phyloP scores from a whole-genome alignment of 2,797 vertebrate genomes.

The Craterocephalus amniculus region DNA sequence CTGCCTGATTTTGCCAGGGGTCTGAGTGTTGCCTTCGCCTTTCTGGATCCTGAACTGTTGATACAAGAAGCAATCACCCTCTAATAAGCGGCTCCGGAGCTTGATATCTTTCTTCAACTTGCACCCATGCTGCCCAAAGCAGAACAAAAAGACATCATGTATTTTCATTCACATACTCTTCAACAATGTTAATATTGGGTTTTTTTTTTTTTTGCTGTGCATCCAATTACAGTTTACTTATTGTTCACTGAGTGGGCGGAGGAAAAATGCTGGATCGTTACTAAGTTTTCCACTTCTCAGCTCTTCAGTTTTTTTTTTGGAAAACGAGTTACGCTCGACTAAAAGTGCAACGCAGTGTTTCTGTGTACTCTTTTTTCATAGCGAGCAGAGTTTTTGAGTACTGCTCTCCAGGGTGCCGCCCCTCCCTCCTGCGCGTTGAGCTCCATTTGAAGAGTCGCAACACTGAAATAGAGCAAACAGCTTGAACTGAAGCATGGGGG shows the following conservation, averaged over 20 bases:
- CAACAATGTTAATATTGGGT: slow-evolving; percentile 64
- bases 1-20: slow-evolving; percentile 52
- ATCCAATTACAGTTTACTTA: slow-evolving; percentile 60
- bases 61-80: slow-evolving; percentile 48
- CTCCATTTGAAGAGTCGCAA: slow-evolving; percentile 72
- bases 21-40: slow-evolving; percentile 64
- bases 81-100: slow-evolving; percentile 54
- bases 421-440: slow-evolving; percentile 44
- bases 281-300: slow-evolving; percentile 55
- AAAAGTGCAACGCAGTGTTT: slow-evolving; percentile 52
- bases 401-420: slow-evolving; percentile 65
- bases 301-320: slow-evolving; percentile 45
- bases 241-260: slow-evolving; percentile 63
- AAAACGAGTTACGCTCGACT: slow-evolving; percentile 50
- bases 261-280: slow-evolving; percentile 37
- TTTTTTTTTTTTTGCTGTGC: slow-evolving; percentile 42
- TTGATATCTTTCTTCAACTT: slow-evolving; percentile 48
- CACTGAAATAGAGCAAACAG: slow-evolving; percentile 75
- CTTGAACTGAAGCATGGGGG: slow-evolving; percentile 63
- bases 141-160: slow-evolving; percentile 50
- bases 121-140: slow-evolving; percentile 46
- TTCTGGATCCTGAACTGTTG: slow-evolving; percentile 70
- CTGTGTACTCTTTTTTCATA: slow-evolving; percentile 50
- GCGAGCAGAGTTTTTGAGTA: slow-evolving; percentile 65
- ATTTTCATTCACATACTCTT: slow-evolving; percentile 62